Percentiles rank a stretch among this genome's conserved stretches.
These are phyloP conservation scores for Eilema depressum DNA, from an alignment of 2,888 invertebrate species.

Conservation along the genomic window DNA sequence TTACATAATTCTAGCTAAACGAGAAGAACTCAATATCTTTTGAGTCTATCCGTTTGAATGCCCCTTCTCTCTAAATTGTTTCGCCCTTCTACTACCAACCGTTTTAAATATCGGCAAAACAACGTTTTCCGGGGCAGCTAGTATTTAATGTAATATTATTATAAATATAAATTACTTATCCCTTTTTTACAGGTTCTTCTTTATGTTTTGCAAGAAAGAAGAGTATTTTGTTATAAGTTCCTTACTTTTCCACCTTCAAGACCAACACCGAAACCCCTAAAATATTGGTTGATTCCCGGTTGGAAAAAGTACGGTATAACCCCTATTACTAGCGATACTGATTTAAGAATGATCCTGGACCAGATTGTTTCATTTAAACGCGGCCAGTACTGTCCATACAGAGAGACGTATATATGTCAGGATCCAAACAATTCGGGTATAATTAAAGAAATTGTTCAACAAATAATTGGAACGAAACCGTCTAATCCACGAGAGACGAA, in stretches of 20 bases:
- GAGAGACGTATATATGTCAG: neutral
- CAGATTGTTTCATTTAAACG: slow-evolving; percentile 38
- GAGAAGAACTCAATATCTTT: too few relatives aligned
- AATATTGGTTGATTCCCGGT: neutral
- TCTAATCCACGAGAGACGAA: neutral
- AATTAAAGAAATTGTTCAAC: neutral
- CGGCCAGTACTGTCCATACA: slow-evolving; percentile 52
- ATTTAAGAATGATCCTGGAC: slow-evolving; percentile 42
- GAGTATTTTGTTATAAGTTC: neutral
- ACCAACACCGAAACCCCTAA: neutral
- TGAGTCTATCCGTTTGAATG: too few relatives aligned
- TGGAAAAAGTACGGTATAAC: slow-evolving; percentile 46
- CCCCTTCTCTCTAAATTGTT: too few relatives aligned
- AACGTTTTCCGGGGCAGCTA: too few relatives aligned
- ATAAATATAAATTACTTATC: neutral
- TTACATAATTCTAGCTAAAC: too few relatives aligned
- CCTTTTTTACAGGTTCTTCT: neutral
- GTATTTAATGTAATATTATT: neutral
- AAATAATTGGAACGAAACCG: neutral
- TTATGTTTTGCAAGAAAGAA: slow-evolving; percentile 1
- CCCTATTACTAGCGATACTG: slow-evolving; percentile 25
- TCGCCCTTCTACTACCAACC: too few relatives aligned
- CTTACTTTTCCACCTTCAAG: neutral
- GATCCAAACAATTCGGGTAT: neutral
- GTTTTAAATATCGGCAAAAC: too few relatives aligned